Evolutionary conservation across 35 echinoderm and acorn worm species (phyloP).

Genomic region (Holothuria glaberrima): DNA sequence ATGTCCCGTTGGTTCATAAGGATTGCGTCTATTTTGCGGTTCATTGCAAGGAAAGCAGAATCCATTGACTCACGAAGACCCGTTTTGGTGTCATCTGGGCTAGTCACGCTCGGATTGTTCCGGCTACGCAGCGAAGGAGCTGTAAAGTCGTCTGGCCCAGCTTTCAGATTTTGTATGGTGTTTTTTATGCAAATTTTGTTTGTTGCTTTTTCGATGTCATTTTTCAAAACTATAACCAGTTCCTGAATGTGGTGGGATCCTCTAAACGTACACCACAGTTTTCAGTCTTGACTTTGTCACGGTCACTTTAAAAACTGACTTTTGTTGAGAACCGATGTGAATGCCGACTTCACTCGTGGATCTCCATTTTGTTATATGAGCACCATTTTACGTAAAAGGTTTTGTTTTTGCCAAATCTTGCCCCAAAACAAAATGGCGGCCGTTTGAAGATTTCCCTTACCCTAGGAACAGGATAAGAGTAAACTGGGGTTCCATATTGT

Average conservation of each 20-base stretch:
- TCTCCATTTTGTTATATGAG: too few species aligned
- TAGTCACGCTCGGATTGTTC: neutral
- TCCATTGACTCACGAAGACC: neutral
- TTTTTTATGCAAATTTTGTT: neutral
- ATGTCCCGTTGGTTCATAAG: constrained; percentile 11
- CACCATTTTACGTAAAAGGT: too few species aligned
- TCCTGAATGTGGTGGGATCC: neutral
- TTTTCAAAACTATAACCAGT: neutral
- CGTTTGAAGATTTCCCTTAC: too few species aligned
- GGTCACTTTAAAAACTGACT: neutral
- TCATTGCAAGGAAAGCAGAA: neutral
- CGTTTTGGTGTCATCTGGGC: neutral
- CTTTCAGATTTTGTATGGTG: neutral
- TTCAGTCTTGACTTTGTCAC: neutral
- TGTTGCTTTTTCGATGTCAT: neutral
- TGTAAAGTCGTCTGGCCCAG: neutral
- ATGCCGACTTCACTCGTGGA: neutral
- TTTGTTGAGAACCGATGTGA: neutral
- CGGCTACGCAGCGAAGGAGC: neutral
- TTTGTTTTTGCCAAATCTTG: too few species aligned
- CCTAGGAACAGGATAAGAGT: too few species aligned
- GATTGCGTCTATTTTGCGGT: constrained; percentile 16
- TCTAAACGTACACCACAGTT: neutral
- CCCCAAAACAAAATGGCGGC: too few species aligned
- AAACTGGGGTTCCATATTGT: too few species aligned